Base-by-base conservation (phyloP, 2,797 vertebrate species). In the Pterois miles region DNA sequence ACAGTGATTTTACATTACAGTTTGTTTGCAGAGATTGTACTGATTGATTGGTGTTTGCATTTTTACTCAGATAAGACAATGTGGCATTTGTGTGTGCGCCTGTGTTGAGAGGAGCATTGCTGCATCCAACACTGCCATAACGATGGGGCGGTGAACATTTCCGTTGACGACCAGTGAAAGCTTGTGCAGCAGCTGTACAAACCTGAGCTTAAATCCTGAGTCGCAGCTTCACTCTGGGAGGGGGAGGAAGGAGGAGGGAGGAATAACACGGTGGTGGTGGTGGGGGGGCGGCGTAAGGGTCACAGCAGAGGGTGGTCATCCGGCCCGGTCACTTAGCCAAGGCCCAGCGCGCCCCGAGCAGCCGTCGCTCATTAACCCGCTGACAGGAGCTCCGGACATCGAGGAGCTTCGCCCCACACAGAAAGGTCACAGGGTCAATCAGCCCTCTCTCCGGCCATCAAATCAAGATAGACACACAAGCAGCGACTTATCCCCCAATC, bases 321-420 rank as follows among this genome's bases (percentile, higher is more conserved):
- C 95, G 90, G 87, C 46, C 86, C 88, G 90, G 96, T 96, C 89
- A 91, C 85, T 91, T 88, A 90, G 88, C 81, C 91, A 86, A 56
- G 80, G 93, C 90, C 94, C 92, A 62, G 94, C 94, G 93, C 96
- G 94, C 94, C 95, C 93, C 38, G 84, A 97, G 95, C 97, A 97
- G 97, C 97, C 96, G 96, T 93, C 92, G 94, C 95, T 96, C 95
- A 98, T 98, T 97, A 97, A 96, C 87, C 96, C 95, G 38, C 96
- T 96, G 97, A 97, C 94, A 94, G 88, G 92, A 93, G 90, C 91
- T 89, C 34, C 34, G 94, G 95, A 94, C 94, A 91, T 84, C 65
- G 82, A 95, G 93, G 93, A 95, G 91, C 92, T 91, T 92, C 90
- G 91, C 93, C 93, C 93, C 95, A 96, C 94, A 95, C 93, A 94